Evolutionary conservation across 2,797 vertebrate genomes (phyloP).

Genomic region (Malurus leucopterus): DNA sequence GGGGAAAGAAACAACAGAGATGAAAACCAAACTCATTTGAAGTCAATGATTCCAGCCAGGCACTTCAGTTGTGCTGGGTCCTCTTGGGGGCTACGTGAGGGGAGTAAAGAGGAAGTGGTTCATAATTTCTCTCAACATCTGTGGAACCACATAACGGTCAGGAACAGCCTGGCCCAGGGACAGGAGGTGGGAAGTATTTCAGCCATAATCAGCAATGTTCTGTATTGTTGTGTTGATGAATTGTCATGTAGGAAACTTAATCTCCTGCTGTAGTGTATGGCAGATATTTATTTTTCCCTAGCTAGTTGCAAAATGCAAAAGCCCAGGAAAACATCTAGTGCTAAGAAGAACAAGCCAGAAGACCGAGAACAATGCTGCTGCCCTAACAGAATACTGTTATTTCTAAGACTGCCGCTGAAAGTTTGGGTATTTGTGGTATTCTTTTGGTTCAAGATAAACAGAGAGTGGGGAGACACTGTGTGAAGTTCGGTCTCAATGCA

Average conservation of each 20-base stretch:
- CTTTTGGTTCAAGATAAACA: not conserved
- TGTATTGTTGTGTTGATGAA: not conserved
- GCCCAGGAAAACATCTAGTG: not conserved
- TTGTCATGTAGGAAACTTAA: not conserved
- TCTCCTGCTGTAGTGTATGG: not conserved
- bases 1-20: not conserved
- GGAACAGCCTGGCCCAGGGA: not conserved
- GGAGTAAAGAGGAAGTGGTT: not conserved
- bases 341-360: not conserved
- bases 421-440: not conserved
- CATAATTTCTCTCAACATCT: not conserved
- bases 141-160: not conserved
- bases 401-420: not conserved
- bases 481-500: not conserved
- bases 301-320: not conserved
- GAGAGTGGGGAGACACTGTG: not conserved
- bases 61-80: not conserved
- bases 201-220: not conserved
- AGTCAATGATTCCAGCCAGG: not conserved
- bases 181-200: not conserved
- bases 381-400: not conserved
- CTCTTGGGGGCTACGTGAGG: rapidly evolving
- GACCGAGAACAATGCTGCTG: not conserved
- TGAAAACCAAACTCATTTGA: not conserved
- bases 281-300: not conserved